phyloP scores from a whole-genome alignment of 2,113 vertebrate species.

The Tringa solitaria region DNA sequence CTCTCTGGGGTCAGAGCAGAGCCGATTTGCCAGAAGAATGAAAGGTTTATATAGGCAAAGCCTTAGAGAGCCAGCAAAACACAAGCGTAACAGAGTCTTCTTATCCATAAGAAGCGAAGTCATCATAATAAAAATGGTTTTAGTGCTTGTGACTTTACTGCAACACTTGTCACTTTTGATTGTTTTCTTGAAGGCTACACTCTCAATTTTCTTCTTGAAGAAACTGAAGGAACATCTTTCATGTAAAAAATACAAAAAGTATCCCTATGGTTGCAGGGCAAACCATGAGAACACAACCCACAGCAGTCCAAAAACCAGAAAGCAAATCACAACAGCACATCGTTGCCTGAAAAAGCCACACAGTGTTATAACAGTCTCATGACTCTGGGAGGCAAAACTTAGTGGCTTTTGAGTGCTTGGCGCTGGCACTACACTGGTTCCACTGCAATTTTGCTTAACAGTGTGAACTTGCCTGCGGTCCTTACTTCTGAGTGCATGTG shows the following conservation, averaged over 20 bases:
- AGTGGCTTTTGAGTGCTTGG: neutral
- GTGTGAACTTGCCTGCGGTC: neutral
- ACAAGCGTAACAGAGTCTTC: neutral
- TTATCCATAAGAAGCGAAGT: neutral
- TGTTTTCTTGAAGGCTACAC: neutral
- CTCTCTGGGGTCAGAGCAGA: neutral
- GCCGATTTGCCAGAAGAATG: neutral
- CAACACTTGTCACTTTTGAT: constrained; percentile 10
- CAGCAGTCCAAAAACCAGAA: constrained; percentile 5
- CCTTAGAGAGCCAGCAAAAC: neutral
- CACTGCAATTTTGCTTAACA: neutral
- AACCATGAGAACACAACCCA: constrained; percentile 30
- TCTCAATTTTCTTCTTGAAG: neutral
- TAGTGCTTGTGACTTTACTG: constrained; percentile 1
- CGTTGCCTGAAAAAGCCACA: neutral
- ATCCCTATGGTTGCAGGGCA: constrained; percentile 13
- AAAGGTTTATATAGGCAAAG: neutral
- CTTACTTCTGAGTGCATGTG: neutral
- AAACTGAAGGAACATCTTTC: constrained; percentile 2
- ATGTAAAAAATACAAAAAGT: constrained; percentile 2
- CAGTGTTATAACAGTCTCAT: neutral
- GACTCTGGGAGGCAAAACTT: neutral
- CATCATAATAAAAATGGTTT: neutral
- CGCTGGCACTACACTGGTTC: neutral
- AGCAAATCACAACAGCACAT: constrained; percentile 19